Evolutionary conservation across 2,797 vertebrate genomes (phyloP), one percentile per base, ranked within the genome.

Genomic region (Cossypha polioptera): DNA sequence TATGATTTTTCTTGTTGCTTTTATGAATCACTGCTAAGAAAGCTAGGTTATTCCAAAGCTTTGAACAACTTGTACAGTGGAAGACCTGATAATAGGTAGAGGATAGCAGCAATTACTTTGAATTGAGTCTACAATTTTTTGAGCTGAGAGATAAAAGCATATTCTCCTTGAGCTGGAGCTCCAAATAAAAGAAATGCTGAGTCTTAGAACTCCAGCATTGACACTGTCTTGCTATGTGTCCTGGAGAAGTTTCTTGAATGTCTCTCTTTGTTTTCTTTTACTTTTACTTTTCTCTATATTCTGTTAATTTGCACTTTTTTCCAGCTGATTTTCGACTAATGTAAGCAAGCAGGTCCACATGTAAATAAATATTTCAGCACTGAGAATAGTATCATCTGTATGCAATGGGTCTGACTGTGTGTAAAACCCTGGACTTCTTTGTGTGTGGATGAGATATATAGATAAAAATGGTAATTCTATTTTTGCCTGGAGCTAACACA

Each of bases 1-100:
- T 94, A 35, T 89, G 71, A 66, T 36, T 93, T 90, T 86, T 88
- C 79, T 86, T 74, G 31, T 66, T 92, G 88, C 65, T 93, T 91
- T 59, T 90, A 13, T 95, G 88, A 90, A 89, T 86, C 78, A 66
- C 45, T 78, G 66, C 57, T 88, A 86, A 81, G 76, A 80, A 40
- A 78, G 65, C 31, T 33, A 68, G 82, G 47, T 88, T 95, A 78
- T 88, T 74, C 66, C 43, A 48, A 28, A 72, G 73, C 69, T 84
- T 86, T 78, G 66, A 91, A 66, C 55, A 71, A 13, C 31, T 62
- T 0, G 0, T 72, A 16, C 38, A 42, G 17, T 28, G 72, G 68
- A 69, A 89, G 89, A 71, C 47, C 68, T 83, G 47, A n/a, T 47
- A 73, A 51, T 48, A 86, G 7, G 14, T 65, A 72, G 33, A 75